These are phyloP conservation scores for Hydroisotoma schaefferi DNA, from an alignment of 2,888 invertebrate genomes.

Conservation along the genomic window DNA sequence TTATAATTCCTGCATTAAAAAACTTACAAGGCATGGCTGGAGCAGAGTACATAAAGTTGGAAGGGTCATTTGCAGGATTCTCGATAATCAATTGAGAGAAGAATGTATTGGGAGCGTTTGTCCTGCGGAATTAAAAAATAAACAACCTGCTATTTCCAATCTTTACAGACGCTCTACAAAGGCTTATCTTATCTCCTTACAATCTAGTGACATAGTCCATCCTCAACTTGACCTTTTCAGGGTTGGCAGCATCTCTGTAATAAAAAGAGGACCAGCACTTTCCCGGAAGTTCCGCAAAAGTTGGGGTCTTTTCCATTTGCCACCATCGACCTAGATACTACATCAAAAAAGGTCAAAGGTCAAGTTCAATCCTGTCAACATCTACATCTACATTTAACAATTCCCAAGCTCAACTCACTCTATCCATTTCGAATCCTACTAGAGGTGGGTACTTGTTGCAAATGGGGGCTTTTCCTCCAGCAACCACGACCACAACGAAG, in stretches of 20 bases:
- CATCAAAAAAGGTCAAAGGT: background rate
- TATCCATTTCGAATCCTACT: conserved; percentile 48
- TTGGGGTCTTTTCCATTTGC: conserved; percentile 50
- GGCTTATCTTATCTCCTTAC: conserved; percentile 38
- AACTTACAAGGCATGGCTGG: conserved; percentile 42
- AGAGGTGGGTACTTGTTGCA: conserved; percentile 48
- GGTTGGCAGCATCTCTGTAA: conserved; percentile 48
- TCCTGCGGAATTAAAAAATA: conserved; percentile 17
- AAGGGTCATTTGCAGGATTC: conserved; percentile 39
- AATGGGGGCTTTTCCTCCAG: conserved; percentile 30
- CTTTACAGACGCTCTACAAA: no score
- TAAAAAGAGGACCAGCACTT: conserved; percentile 50
- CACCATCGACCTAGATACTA: conserved; percentile 50
- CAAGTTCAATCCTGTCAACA: no score
- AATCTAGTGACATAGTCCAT: conserved; percentile 50
- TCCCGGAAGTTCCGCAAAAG: conserved; percentile 49
- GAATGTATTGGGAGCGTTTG: conserved; percentile 42
- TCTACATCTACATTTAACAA: no score
- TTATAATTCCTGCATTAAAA: background rate
- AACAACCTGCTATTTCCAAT: no score
- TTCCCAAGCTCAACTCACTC: conserved; percentile 31
- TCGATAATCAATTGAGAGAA: conserved; percentile 35
- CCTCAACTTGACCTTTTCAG: conserved; percentile 49
- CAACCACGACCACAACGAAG: conserved; percentile 19
- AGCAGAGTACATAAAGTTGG: conserved; percentile 38